Conservation (phyloP, 2,888 invertebrate genomes). For the Alentia gelatinosa region DNA sequence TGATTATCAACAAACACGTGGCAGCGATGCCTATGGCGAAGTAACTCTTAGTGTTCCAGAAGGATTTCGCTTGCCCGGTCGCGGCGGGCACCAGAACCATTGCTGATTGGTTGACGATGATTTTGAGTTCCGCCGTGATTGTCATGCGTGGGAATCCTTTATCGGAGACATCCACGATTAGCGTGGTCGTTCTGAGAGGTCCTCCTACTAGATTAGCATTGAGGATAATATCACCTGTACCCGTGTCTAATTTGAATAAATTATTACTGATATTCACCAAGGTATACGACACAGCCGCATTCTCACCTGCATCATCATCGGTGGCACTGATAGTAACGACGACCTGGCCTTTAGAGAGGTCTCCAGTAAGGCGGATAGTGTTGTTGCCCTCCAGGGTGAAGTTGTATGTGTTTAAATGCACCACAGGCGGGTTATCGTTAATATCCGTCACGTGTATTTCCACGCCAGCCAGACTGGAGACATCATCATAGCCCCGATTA, state of each 20-base stretch:
- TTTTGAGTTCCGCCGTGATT: not conserved
- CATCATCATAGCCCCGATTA: not conserved
- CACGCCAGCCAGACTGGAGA: not conserved
- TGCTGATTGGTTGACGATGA: conserved; percentile 37
- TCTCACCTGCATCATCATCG: conserved; percentile 29
- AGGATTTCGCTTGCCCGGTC: not conserved
- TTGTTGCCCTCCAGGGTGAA: not conserved
- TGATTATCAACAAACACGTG: conserved; percentile 19
- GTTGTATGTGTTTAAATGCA: not conserved
- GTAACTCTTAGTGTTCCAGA: conserved; percentile 45
- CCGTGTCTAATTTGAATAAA: conserved; percentile 30
- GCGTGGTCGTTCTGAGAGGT: not conserved
- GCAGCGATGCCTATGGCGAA: conserved; percentile 35
- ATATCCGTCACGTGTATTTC: not conserved
- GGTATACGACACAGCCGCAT: conserved; percentile 12
- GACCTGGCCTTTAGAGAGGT: not conserved
- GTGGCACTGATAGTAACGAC: not conserved
- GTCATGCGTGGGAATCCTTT: not conserved
- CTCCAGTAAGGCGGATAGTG: not conserved
- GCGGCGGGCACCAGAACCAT: not conserved
- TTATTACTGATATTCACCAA: not conserved
- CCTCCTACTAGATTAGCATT: not conserved
- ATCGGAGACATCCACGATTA: not conserved
- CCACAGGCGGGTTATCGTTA: conserved; percentile 42
- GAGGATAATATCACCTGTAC: conserved; percentile 1